Evolutionary conservation across 2,888 invertebrate species (phyloP).

Genomic region (Mycalesis mineus): DNA sequence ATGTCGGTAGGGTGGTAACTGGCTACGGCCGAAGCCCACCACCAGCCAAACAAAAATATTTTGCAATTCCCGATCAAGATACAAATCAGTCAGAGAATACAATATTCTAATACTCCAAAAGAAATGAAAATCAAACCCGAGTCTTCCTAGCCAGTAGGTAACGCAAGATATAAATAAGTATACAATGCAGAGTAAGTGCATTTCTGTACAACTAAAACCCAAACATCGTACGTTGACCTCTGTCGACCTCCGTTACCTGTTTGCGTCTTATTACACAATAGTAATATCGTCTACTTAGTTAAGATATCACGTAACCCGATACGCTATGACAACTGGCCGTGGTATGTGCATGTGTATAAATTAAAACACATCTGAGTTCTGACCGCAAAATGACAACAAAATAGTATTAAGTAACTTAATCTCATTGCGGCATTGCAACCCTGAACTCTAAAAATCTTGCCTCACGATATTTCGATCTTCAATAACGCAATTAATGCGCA

Average conservation of each 20-base stretch:
- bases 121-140: no score
- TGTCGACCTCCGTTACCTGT: not conserved
- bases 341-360: not conserved
- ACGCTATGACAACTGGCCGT: not conserved
- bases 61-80: no score
- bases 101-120: no score
- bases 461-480: slow-evolving; percentile 13
- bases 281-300: not conserved
- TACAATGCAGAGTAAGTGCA: not conserved
- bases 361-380: not conserved
- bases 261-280: not conserved
- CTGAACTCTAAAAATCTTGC: slow-evolving; percentile 20
- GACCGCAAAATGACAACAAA: slow-evolving; percentile 19
- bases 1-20: no score
- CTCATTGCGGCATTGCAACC: slow-evolving; percentile 16
- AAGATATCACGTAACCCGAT: slow-evolving; percentile 6
- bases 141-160: no score
- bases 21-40: no score
- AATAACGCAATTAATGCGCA: slow-evolving; percentile 13
- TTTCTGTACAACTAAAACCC: not conserved
- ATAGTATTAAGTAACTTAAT: slow-evolving; percentile 18
- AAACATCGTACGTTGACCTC: not conserved
- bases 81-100: no score
- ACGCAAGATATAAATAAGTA: not conserved
- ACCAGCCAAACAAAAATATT: no score